Percentiles rank a stretch among this genome's conserved stretches.
These are phyloP conservation scores for Cancer borealis DNA, from an alignment of 2,888 invertebrate genomes.

Conservation along the genomic window DNA sequence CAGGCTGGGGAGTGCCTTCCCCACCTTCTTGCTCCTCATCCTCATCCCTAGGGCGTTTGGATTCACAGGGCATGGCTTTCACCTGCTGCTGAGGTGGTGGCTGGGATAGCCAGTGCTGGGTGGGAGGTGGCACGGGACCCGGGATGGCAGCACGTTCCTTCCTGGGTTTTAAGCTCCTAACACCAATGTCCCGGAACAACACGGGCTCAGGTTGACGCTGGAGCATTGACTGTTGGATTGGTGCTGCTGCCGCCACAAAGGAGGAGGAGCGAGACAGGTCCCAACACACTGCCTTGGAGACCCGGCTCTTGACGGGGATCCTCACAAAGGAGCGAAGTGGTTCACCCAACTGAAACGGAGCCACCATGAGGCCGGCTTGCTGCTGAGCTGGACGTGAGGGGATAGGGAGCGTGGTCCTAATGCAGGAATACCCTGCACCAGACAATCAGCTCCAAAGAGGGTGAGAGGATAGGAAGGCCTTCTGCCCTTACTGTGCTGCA, in stretches of 20 bases:
- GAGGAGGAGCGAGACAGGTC: constrained; percentile 55
- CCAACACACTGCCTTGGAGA: constrained; percentile 45
- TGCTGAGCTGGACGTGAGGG: not conserved
- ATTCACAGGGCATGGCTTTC: not conserved
- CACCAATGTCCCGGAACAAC: not conserved
- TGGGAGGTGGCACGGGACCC: not conserved
- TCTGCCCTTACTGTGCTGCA: not conserved
- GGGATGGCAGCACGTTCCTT: not conserved
- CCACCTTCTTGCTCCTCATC: not conserved
- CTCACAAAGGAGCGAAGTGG: constrained; percentile 59
- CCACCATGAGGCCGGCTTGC: constrained; percentile 44
- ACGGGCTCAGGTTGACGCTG: not conserved
- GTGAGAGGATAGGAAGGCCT: not conserved
- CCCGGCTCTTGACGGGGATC: constrained; percentile 27
- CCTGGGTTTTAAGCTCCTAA: not conserved
- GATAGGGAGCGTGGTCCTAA: not conserved
- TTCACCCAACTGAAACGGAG: constrained; percentile 51
- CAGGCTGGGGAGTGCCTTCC: not conserved
- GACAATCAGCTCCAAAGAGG: not conserved
- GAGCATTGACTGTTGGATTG: not conserved
- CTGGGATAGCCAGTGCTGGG: not conserved
- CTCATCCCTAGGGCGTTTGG: not conserved
- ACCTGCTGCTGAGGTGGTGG: not conserved
- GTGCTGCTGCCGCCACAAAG: constrained; percentile 35
- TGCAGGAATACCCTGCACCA: constrained; percentile 4